Conservation (phyloP, 1,140 invertebrate genomes). For the Aphis gossypii region DNA sequence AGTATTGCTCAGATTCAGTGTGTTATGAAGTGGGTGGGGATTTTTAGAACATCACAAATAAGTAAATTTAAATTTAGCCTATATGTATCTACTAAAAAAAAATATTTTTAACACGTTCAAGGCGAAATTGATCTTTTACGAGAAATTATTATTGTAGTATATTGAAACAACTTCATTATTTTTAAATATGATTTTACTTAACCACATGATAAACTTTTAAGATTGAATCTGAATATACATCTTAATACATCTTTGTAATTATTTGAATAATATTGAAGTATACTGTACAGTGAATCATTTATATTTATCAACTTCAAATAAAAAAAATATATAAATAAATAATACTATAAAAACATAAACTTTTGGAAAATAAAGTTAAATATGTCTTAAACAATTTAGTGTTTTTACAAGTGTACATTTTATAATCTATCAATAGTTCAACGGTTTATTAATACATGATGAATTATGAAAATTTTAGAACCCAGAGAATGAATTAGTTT, state of each 20-base stretch:
- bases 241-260: neutral
- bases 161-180: neutral
- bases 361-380: neutral
- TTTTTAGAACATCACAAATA: too few species aligned
- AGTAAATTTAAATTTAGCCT: too few species aligned
- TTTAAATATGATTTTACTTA: neutral
- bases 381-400: neutral
- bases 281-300: neutral
- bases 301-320: neutral
- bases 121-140: neutral
- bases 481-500: neutral
- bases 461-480: neutral
- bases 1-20: neutral
- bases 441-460: neutral
- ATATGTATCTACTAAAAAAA: too few species aligned
- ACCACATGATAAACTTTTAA: neutral
- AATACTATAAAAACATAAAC: neutral
- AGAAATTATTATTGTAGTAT: too few species aligned
- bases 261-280: neutral
- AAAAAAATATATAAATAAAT: neutral
- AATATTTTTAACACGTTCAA: neutral
- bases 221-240: neutral
- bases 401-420: neutral
- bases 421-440: neutral
- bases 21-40: too few species aligned